Percentiles rank a stretch among this genome's conserved stretches.
phyloP scores from a whole-genome alignment of 2,797 vertebrate genomes.

The Bradypus variegatus region DNA sequence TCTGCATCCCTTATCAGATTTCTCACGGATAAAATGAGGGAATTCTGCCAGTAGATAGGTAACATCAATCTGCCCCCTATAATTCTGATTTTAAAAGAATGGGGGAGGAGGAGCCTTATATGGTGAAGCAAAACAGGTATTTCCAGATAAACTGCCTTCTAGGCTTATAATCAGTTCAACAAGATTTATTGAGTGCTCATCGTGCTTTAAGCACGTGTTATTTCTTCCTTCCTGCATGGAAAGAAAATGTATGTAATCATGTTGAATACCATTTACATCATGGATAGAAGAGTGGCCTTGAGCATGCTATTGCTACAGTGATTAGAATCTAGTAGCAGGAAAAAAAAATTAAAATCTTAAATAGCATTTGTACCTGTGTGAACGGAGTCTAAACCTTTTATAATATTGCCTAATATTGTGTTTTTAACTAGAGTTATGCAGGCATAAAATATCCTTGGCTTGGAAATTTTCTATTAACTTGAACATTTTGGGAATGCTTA shows the following conservation, averaged over 20 bases:
- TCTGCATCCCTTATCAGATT: background rate
- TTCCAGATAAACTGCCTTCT: slow-evolving; percentile 22
- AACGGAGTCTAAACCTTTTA: slow-evolving; percentile 30
- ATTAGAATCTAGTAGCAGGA: slow-evolving; percentile 21
- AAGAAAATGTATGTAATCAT: background rate
- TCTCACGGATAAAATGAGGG: background rate
- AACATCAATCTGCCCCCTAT: background rate
- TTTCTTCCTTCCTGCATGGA: slow-evolving; percentile 12
- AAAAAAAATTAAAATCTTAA: slow-evolving; percentile 43
- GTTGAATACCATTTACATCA: background rate
- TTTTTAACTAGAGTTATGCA: slow-evolving; percentile 49
- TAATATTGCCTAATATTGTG: slow-evolving; percentile 36
- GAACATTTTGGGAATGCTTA: slow-evolving; percentile 49
- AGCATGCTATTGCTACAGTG: background rate
- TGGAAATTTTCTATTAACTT: slow-evolving; percentile 62
- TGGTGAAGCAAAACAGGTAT: background rate
- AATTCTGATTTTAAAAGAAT: slow-evolving; percentile 33
- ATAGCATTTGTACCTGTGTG: slow-evolving; percentile 26
- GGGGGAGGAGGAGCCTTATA: background rate
- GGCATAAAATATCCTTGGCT: slow-evolving; percentile 54
- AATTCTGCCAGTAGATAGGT: background rate
- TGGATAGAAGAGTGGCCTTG: background rate
- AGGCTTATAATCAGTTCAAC: background rate
- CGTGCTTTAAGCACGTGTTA: too few species aligned
- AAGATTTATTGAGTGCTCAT: background rate